phyloP scores from a whole-genome alignment of 2,797 vertebrate genomes.

The Clarias pachynema region DNA sequence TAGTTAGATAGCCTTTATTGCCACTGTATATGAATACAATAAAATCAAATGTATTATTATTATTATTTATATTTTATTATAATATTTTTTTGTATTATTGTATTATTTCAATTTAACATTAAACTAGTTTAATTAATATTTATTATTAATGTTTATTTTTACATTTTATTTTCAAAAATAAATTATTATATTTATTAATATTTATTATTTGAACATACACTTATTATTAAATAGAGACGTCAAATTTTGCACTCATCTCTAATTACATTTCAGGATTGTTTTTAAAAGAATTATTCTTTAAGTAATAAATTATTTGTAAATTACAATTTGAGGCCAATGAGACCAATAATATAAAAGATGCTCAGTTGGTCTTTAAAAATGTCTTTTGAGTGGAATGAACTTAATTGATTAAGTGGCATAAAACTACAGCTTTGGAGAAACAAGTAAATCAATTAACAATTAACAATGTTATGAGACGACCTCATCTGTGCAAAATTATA shows the following conservation, averaged over 20 bases:
- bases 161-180: no score
- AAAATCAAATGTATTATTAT: no score
- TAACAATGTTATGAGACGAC: neutral
- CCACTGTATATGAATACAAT: no score
- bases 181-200: no score
- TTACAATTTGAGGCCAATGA: neutral
- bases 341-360: neutral
- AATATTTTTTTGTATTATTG: no score
- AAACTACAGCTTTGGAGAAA: neutral
- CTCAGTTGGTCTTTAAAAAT: neutral
- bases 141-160: no score
- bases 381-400: neutral
- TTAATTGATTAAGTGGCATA: neutral
- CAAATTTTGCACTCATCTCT: no score
- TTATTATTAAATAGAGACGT: no score
- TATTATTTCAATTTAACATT: no score
- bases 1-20: no score
- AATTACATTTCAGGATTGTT: neutral
- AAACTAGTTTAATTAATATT: neutral
- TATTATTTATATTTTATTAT: no score
- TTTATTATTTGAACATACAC: neutral
- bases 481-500: no score
- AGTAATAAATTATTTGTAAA: neutral
- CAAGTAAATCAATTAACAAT: neutral
- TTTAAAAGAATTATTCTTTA: neutral